phyloP scores from a whole-genome alignment of 2,113 vertebrate species.

The Erpornis zantholeuca region DNA sequence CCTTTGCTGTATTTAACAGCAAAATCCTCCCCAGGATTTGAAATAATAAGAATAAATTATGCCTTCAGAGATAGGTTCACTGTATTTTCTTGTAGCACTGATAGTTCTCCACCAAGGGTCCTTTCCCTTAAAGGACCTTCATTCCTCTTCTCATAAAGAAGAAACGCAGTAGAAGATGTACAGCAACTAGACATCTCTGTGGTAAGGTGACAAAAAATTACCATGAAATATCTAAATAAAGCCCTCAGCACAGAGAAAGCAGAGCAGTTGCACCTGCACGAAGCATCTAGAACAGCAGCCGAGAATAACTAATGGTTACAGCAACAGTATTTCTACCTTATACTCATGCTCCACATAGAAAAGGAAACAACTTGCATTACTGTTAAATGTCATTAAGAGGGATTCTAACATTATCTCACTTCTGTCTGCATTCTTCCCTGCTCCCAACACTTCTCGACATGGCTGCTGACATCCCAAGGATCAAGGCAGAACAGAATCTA shows the following conservation, averaged over 20 bases:
- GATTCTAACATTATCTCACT: not conserved
- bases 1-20: not conserved
- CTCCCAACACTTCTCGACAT: rapidly evolving
- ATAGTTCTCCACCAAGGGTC: rapidly evolving
- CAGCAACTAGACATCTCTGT: rapidly evolving
- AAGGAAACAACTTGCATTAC: not conserved
- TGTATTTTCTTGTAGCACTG: not conserved
- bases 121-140: not conserved
- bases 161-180: not conserved
- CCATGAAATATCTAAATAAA: not conserved
- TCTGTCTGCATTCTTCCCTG: not conserved
- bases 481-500: not conserved
- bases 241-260: rapidly evolving
- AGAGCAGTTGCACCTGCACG: not conserved
- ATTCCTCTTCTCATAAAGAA: not conserved
- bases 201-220: not conserved
- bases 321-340: not conserved
- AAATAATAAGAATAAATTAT: not conserved
- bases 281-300: not conserved
- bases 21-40: not conserved
- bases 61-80: not conserved
- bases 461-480: not conserved
- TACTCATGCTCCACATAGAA: rapidly evolving
- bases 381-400: not conserved
- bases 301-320: not conserved